phyloP scores from a whole-genome alignment of 2,113 vertebrate genomes.

The Ctenodactylus gundi region DNA sequence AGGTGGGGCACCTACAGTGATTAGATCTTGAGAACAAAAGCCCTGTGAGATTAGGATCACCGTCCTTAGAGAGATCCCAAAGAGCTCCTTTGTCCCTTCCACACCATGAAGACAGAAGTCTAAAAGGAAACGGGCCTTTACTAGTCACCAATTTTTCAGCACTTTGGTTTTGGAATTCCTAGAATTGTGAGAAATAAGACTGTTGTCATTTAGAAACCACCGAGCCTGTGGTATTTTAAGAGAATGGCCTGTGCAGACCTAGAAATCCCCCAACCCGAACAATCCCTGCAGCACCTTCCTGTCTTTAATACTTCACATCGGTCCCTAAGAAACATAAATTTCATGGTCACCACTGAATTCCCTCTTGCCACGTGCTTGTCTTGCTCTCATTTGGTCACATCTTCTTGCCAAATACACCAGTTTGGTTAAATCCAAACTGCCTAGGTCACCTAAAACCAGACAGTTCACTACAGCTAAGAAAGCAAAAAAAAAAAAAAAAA shows the following conservation, averaged over 20 bases:
- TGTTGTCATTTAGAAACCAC: neutral
- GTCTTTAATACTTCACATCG: neutral
- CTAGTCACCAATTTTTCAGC: neutral
- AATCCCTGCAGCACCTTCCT: accelerated
- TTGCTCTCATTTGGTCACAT: neutral
- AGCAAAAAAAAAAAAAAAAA: neutral
- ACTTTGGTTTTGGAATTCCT: neutral
- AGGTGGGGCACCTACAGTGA: neutral
- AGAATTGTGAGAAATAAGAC: neutral
- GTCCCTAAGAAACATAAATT: neutral
- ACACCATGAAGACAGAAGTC: neutral
- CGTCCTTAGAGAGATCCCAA: neutral
- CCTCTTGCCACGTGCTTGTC: neutral
- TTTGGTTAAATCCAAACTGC: neutral
- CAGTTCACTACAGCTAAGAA: neutral
- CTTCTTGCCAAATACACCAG: neutral
- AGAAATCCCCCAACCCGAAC: neutral
- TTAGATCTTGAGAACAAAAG: too few species aligned
- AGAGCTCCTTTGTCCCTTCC: neutral
- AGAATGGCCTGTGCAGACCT: neutral
- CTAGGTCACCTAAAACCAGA: neutral
- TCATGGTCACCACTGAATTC: neutral
- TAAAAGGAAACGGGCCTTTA: neutral
- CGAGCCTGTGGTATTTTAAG: neutral
- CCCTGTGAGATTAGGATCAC: too few species aligned